Conservation (phyloP, 1,140 invertebrate species). For the Periplaneta americana region DNA sequence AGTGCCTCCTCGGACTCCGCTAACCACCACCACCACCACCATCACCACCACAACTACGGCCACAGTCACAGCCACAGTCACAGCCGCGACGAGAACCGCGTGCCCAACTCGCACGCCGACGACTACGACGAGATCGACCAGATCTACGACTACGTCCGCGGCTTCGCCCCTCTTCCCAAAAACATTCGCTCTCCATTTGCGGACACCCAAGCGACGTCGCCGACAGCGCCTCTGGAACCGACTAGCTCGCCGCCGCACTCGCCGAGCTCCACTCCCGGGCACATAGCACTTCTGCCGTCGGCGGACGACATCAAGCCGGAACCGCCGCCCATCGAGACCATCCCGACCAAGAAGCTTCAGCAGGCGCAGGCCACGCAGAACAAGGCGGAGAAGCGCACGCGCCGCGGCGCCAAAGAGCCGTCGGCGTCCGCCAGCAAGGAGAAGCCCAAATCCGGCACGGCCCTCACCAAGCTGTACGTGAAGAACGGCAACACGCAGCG, state of each 20-base stretch:
- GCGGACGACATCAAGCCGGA: constrained; percentile 61
- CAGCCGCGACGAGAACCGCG: constrained; percentile 31
- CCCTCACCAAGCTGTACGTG: constrained; percentile 60
- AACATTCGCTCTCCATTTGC: constrained; percentile 64
- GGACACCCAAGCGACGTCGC: constrained; percentile 31
- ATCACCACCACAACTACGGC: constrained; percentile 13
- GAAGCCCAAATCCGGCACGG: constrained; percentile 37
- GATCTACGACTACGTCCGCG: constrained; percentile 92
- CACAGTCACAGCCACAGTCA: constrained; percentile 13
- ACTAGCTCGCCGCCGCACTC: constrained; percentile 18
- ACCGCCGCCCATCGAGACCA: constrained; percentile 85
- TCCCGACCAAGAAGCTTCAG: constrained; percentile 70
- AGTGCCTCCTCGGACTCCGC: constrained; percentile 68
- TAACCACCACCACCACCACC: constrained; percentile 32
- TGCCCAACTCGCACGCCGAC: constrained; percentile 46
- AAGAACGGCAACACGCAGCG: constrained; percentile 65
- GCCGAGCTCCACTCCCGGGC: constrained; percentile 8
- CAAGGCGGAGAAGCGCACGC: not conserved
- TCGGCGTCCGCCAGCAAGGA: constrained; percentile 34
- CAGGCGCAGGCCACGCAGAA: not conserved
- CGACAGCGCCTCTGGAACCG: constrained; percentile 30
- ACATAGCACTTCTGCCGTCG: constrained; percentile 19
- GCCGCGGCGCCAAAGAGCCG: constrained; percentile 49
- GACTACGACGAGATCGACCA: constrained; percentile 96
- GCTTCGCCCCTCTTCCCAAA: constrained; percentile 83